phyloP scores from a whole-genome alignment of 2,797 vertebrate genomes.

The Sebastes matsubarae region DNA sequence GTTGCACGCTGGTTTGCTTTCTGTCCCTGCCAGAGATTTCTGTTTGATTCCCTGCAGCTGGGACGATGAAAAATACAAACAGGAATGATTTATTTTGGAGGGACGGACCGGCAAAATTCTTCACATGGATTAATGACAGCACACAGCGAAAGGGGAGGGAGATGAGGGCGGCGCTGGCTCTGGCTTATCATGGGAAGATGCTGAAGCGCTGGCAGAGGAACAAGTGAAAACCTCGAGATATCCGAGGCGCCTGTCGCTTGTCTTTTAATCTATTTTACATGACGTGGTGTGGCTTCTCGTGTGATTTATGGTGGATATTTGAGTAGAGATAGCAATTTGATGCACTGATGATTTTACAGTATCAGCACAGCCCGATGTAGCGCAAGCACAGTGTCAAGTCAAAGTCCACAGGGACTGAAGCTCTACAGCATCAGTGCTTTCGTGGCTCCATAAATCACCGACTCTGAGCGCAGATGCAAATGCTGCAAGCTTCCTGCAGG shows the following conservation, averaged over 20 bases:
- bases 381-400: neutral
- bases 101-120: neutral
- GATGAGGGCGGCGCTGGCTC: neutral
- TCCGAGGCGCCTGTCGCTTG: neutral
- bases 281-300: neutral
- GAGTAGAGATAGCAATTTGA: conserved; percentile 9
- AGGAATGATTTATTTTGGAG: conserved; percentile 16
- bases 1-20: neutral
- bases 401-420: conserved; percentile 11
- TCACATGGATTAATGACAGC: conserved; percentile 8
- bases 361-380: conserved; percentile 30
- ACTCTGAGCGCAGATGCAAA: neutral
- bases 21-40: neutral
- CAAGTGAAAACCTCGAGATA: neutral
- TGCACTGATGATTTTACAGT: conserved; percentile 20
- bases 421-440: conserved; percentile 8
- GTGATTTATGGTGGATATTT: conserved; percentile 25
- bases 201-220: conserved; percentile 12
- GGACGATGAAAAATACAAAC: neutral
- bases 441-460: conserved; percentile 50
- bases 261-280: conserved; percentile 52
- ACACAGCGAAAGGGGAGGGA: neutral
- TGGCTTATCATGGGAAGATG: conserved; percentile 14
- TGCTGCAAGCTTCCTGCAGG: conserved; percentile 3
- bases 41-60: neutral